These are phyloP conservation scores for Scaptodrosophila lebanonensis DNA, from an alignment of 1,140 invertebrate species.

Conservation along the genomic window DNA sequence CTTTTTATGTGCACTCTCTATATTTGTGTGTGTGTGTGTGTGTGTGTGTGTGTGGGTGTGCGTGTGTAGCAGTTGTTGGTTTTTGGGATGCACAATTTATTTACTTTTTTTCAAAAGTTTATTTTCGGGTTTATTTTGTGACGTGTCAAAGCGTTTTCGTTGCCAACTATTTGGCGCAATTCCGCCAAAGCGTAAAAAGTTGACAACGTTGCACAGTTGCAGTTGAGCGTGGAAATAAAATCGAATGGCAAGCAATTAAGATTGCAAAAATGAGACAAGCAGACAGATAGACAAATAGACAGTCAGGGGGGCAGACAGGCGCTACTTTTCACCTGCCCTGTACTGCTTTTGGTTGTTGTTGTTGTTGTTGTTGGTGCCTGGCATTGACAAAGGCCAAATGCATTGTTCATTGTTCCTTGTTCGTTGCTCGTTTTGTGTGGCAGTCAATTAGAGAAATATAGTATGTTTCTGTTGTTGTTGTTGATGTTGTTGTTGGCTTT, in stretches of 20 bases:
- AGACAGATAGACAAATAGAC: constrained; percentile 29
- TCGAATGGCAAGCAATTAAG: too few relatives aligned
- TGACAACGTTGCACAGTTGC: neutral
- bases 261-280: constrained; percentile 58
- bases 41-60: too few relatives aligned
- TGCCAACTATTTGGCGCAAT: constrained; percentile 68
- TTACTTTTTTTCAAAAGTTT: too few relatives aligned
- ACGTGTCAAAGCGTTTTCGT: constrained; percentile 11
- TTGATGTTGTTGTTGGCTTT: constrained; percentile 49
- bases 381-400: too few relatives aligned
- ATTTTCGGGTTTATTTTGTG: constrained; percentile 23
- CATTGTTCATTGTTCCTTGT: too few relatives aligned
- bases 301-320: constrained; percentile 10
- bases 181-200: constrained; percentile 62
- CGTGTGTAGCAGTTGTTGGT: too few relatives aligned
- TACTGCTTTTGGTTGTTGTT: neutral
- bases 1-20: too few relatives aligned
- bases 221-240: constrained; percentile 53
- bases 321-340: too few relatives aligned
- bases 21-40: too few relatives aligned
- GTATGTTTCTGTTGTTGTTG: constrained; percentile 31
- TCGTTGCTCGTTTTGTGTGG: too few relatives aligned
- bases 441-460: too few relatives aligned
- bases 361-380: constrained; percentile 28
- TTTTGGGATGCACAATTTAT: too few relatives aligned